Evolutionary conservation across 2,888 invertebrate species (phyloP).

Genomic region (Stenoptilia bipunctidactyla): DNA sequence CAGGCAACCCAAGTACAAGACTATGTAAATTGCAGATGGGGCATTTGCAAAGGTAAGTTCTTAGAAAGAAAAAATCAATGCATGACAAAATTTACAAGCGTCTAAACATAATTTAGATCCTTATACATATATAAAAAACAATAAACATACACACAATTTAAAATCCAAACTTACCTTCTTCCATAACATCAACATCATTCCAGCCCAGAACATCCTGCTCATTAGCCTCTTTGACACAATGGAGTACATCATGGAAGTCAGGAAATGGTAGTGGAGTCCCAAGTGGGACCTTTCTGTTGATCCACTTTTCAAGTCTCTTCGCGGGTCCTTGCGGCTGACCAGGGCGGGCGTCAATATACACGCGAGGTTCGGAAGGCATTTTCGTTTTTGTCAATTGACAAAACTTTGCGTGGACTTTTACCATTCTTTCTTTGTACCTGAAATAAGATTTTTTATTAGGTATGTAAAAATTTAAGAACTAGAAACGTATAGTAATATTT

Average conservation of each 20-base stretch:
- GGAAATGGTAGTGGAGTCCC: slow-evolving; percentile 57
- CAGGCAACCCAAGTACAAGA: no score
- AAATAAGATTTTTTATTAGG: no score
- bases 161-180: slow-evolving; percentile 63
- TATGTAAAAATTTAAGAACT: no score
- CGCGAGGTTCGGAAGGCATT: slow-evolving; percentile 54
- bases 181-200: slow-evolving; percentile 54
- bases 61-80: no score
- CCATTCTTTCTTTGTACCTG: slow-evolving; percentile 61
- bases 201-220: slow-evolving; percentile 45
- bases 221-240: slow-evolving; percentile 51
- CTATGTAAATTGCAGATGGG: no score
- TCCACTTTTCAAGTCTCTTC: slow-evolving; percentile 47
- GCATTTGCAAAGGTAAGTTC: no score
- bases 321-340: slow-evolving; percentile 50
- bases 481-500: no score
- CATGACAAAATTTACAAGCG: no score
- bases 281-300: slow-evolving; percentile 53
- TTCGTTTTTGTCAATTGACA: slow-evolving; percentile 73
- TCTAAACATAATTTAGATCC: no score
- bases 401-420: slow-evolving; percentile 69
- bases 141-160: no score
- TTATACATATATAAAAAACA: no score
- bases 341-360: slow-evolving; percentile 40
- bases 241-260: slow-evolving; percentile 68